Percentiles rank a stretch among this genome's conserved stretches.
phyloP scores from a whole-genome alignment of 2,113 vertebrate genomes.

The Glaucomys volans region DNA sequence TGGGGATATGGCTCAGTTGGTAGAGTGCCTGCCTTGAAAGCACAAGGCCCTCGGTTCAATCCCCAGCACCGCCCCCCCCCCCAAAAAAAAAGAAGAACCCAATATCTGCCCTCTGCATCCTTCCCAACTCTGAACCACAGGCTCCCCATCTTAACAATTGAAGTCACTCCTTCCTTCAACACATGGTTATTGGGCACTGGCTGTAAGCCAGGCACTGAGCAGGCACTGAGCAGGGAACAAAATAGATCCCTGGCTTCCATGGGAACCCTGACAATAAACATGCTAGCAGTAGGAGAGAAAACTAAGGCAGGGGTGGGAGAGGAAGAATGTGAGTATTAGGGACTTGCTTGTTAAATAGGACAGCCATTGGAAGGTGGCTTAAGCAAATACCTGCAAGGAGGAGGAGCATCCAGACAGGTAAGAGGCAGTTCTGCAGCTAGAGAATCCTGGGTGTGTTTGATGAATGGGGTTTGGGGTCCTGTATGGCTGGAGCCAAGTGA shows the following conservation, averaged over 20 bases:
- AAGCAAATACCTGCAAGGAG: not conserved
- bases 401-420: too few relatives aligned
- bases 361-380: not conserved
- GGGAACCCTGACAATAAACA: not conserved
- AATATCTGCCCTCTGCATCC: not conserved
- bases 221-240: not conserved
- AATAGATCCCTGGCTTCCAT: not conserved
- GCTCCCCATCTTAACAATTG: not conserved
- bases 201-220: not conserved
- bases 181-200: not conserved
- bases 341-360: not conserved
- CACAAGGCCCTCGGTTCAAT: too few relatives aligned
- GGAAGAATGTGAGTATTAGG: not conserved
- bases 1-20: too few relatives aligned
- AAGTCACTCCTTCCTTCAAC: not conserved
- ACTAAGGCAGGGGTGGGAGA: not conserved
- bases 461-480: not conserved
- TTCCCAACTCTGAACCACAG: not conserved
- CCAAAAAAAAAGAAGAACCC: too few relatives aligned
- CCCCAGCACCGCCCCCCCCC: too few relatives aligned
- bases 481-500: not conserved
- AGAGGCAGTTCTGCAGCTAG: not conserved
- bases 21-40: too few relatives aligned
- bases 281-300: not conserved
- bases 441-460: not conserved